phyloP scores from a whole-genome alignment of 1,140 invertebrate genomes.

The Plutomurus gul region DNA sequence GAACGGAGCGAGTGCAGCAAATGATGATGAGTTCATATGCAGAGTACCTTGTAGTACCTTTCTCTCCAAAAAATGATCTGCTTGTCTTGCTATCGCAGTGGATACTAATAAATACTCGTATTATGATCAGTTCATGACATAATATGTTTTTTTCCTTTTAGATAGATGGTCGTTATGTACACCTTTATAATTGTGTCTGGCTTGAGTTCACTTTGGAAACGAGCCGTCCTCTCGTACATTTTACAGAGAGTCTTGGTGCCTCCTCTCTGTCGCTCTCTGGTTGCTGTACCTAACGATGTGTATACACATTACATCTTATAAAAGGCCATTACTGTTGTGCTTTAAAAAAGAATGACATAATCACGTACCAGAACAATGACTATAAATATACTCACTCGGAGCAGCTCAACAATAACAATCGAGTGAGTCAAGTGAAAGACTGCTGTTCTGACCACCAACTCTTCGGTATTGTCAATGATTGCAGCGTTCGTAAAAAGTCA shows the following conservation, averaged over 20 bases:
- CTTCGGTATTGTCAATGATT: too few relatives aligned
- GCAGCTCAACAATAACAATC: background rate
- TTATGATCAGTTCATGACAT: background rate
- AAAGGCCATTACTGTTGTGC: background rate
- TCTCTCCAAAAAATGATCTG: background rate
- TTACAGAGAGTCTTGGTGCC: too few relatives aligned
- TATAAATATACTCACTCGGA: background rate
- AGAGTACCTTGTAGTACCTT: too few relatives aligned
- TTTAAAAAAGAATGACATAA: conserved; percentile 18
- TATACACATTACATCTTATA: background rate
- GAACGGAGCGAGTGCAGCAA: background rate
- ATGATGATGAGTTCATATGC: background rate
- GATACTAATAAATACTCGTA: too few relatives aligned
- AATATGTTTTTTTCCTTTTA: background rate
- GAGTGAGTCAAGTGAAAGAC: background rate
- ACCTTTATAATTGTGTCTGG: too few relatives aligned
- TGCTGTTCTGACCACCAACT: background rate
- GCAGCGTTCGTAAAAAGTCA: too few relatives aligned
- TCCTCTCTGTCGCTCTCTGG: too few relatives aligned
- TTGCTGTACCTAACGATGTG: too few relatives aligned
- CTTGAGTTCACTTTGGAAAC: too few relatives aligned
- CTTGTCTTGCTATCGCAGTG: too few relatives aligned
- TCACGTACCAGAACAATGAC: background rate
- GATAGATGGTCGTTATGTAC: too few relatives aligned
- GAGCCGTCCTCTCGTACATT: too few relatives aligned